A percentile compares a stretch with the other conserved stretches of the same genome.
phyloP scores from a whole-genome alignment of 2,888 invertebrate species.

The Hirtodrosophila histrioides region DNA sequence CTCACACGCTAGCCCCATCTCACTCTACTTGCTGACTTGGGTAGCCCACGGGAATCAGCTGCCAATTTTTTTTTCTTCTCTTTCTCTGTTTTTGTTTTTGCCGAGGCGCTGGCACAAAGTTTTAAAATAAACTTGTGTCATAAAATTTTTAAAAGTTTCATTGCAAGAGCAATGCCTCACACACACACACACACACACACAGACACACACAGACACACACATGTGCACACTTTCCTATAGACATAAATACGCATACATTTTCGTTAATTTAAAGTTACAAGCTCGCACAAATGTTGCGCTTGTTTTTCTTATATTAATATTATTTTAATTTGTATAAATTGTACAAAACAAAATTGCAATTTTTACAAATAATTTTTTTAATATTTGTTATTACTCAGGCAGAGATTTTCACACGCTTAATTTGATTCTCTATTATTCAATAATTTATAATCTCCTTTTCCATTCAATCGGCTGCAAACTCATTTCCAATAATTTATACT shows the following conservation, averaged over 20 bases:
- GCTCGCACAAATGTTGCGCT: constrained; percentile 30
- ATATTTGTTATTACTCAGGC: too few species aligned
- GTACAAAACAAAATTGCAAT: constrained; percentile 20
- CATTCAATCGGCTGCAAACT: too few species aligned
- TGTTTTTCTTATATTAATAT: constrained; percentile 26
- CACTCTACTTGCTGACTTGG: constrained; percentile 18
- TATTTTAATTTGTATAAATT: constrained; percentile 17
- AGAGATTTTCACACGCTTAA: too few species aligned
- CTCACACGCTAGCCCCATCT: constrained; percentile 1
- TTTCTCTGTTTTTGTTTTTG: constrained; percentile 2
- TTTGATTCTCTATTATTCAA: too few species aligned
- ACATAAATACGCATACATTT: constrained; percentile 14
- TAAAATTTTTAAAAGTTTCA: constrained; percentile 73
- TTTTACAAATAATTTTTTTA: not conserved
- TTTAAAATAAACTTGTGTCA: constrained; percentile 76
- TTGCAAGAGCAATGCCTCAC: constrained; percentile 35
- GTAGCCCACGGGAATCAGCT: constrained; percentile 57
- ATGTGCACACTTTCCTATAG: not conserved
- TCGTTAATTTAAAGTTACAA: constrained; percentile 29
- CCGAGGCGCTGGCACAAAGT: constrained; percentile 63
- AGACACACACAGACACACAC: constrained; percentile 1
- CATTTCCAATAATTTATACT: too few species aligned
- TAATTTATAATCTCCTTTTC: too few species aligned
- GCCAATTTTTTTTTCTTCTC: constrained; percentile 44
- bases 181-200: constrained; percentile 12